Evolutionary conservation across 2,888 invertebrate genomes (phyloP).

Genomic region (Eurytoma adleriae): DNA sequence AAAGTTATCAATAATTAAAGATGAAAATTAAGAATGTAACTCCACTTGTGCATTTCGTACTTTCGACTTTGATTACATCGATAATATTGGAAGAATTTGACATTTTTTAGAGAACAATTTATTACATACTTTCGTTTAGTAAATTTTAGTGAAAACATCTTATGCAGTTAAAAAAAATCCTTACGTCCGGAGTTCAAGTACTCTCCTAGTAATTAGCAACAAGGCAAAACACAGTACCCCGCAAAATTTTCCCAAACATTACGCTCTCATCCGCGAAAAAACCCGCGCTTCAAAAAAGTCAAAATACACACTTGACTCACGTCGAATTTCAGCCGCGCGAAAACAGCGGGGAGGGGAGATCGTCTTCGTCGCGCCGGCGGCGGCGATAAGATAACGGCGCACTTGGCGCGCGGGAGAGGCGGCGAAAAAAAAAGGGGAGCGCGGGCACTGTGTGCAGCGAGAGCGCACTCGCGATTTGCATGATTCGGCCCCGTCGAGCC

Average conservation of each 20-base stretch:
- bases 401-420: not conserved
- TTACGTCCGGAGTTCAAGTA: not conserved
- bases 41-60: too few relatives aligned
- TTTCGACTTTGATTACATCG: too few relatives aligned
- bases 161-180: too few relatives aligned
- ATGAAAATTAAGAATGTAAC: too few relatives aligned
- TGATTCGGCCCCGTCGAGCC: not conserved
- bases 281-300: not conserved
- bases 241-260: not conserved
- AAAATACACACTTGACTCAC: not conserved
- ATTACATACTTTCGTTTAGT: too few relatives aligned
- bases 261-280: not conserved
- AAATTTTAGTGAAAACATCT: too few relatives aligned
- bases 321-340: not conserved
- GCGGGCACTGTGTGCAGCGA: too few relatives aligned
- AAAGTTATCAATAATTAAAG: too few relatives aligned
- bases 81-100: too few relatives aligned
- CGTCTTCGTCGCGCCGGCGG: not conserved
- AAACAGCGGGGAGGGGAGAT: not conserved
- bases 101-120: too few relatives aligned
- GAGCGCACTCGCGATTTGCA: not conserved
- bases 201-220: not conserved
- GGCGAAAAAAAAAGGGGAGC: not conserved
- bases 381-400: slow-evolving; percentile 1
- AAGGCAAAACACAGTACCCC: not conserved